A percentile compares a stretch with the other conserved stretches of the same genome.
These are phyloP conservation scores for Catostylus mosaicus DNA, from an alignment of 30 jellyfish, hydroid and myxozoan genomes.

Conservation along the genomic window DNA sequence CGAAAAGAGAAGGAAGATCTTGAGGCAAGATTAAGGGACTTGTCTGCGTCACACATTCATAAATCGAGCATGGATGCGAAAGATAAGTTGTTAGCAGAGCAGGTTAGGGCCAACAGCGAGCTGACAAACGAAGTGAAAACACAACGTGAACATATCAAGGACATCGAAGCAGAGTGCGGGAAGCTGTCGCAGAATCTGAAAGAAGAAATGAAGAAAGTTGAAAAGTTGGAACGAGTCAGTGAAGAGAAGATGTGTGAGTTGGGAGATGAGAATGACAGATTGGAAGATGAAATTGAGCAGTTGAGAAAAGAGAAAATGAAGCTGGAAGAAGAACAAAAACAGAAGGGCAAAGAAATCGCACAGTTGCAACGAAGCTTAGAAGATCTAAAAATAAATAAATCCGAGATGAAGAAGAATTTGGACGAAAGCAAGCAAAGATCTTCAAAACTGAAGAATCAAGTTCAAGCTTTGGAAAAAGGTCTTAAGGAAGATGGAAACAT, in stretches of 20 bases:
- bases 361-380: slow-evolving; percentile 24
- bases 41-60: slow-evolving; percentile 51
- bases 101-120: slow-evolving; percentile 39
- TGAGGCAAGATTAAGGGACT: slow-evolving; percentile 34
- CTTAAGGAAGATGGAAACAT: slow-evolving; percentile 9
- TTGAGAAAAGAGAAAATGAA: slow-evolving; percentile 14
- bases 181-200: slow-evolving; percentile 4
- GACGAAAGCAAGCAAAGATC: slow-evolving; percentile 36
- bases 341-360: neutral
- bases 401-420: slow-evolving; percentile 6
- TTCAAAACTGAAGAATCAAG: slow-evolving; percentile 10
- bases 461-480: slow-evolving; percentile 11
- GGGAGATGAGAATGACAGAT: neutral
- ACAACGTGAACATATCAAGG: slow-evolving; percentile 41
- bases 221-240: slow-evolving; percentile 8
- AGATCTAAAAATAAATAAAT: slow-evolving; percentile 10
- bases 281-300: slow-evolving; percentile 38
- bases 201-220: slow-evolving; percentile 4
- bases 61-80: slow-evolving; percentile 56
- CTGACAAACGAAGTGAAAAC: slow-evolving; percentile 43
- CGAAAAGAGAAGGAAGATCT: slow-evolving; percentile 38
- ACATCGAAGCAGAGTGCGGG: slow-evolving; percentile 41
- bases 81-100: slow-evolving; percentile 57
- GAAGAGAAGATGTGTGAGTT: slow-evolving; percentile 26
- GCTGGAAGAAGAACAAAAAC: slow-evolving; percentile 3